Conservation (phyloP, 2,888 invertebrate genomes). For the Lordiphosa fenestrarum region DNA sequence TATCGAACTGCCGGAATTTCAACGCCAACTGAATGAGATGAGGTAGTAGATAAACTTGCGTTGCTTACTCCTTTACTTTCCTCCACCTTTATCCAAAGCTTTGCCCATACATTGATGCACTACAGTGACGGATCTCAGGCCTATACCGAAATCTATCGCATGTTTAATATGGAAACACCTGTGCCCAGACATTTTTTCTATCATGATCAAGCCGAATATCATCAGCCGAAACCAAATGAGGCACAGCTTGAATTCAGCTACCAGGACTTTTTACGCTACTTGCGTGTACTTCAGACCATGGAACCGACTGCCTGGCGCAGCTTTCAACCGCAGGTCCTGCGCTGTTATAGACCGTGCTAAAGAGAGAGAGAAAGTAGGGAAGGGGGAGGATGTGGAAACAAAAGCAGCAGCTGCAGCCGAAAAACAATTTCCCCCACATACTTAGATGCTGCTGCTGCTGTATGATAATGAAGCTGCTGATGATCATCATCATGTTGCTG, state of each 20-base stretch:
- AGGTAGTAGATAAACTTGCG: background rate
- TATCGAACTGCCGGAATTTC: slow-evolving; percentile 5
- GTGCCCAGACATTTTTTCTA: slow-evolving; percentile 31
- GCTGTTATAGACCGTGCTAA: slow-evolving; percentile 4
- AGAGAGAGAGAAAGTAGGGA: background rate
- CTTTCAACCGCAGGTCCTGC: background rate
- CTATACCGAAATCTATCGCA: slow-evolving; percentile 13
- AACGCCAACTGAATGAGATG: background rate
- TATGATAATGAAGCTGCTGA: slow-evolving; percentile 18
- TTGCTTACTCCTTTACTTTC: too few relatives aligned
- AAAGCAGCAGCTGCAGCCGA: slow-evolving; percentile 3
- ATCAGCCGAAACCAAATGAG: slow-evolving; percentile 14
- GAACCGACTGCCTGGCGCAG: slow-evolving; percentile 13
- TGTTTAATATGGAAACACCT: slow-evolving; percentile 1
- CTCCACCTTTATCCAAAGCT: background rate
- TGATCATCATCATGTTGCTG: slow-evolving; percentile 28
- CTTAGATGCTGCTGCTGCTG: slow-evolving; percentile 13
- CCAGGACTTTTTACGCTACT: slow-evolving; percentile 34
- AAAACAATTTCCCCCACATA: slow-evolving; percentile 9
- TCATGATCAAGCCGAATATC: slow-evolving; percentile 35
- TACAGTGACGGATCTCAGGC: slow-evolving; percentile 10
- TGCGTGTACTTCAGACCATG: slow-evolving; percentile 30
- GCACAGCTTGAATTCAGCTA: slow-evolving; percentile 21
- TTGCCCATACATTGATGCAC: slow-evolving; percentile 3
- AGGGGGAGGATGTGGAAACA: background rate